Evolutionary conservation across 2,888 invertebrate species (phyloP), one percentile per base, ranked within the genome.

Genomic region (Seladonia tumulorum): DNA sequence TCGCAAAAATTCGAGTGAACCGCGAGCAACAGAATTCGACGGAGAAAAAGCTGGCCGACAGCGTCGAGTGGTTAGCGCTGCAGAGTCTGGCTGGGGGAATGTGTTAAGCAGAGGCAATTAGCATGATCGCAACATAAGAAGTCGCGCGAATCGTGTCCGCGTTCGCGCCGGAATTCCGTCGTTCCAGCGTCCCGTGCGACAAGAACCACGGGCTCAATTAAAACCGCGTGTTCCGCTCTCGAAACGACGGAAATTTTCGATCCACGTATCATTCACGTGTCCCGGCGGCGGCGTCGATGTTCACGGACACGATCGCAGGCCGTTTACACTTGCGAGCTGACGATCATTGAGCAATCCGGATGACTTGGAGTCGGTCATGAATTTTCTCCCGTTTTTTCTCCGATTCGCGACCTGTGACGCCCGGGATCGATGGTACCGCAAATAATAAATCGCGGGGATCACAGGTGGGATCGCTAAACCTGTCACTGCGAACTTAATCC

Each of bases 241-340:
- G 42, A 49, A 2, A 68, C n/a, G 5, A 47, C 57, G 83, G 81
- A 83, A 83, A 77, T 73, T 83, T 81, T 83, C 75, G 72, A 57
- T 53, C 14, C 82, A 68, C 82, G 68, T 29, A 29, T 14, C 47
- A 66, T 57, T 77, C 57, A 76, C 83, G 78, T 84, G 68, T 49
- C 57, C 22, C 35, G 35, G 35, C 35, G 35, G 35, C 63, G n/a
- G 66, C 8, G 22, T 14, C 49, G 47, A 53, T 53, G 49, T 68
- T 78, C 42, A 45, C 45, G 29, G 10, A 5, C 39, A 47, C 63
- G 66, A 57, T 25, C 14, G 29, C 14, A 47, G 49, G 22, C 39
- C 29, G 57, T 68, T 57, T 39, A 66, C 18, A 66, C 18, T 71
- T 49, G 14, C 45, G 47, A 53, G 16, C n/a, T 49, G 57, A 39